Conservation (phyloP, 2,797 vertebrate species). For the Lacerta viridis region DNA sequence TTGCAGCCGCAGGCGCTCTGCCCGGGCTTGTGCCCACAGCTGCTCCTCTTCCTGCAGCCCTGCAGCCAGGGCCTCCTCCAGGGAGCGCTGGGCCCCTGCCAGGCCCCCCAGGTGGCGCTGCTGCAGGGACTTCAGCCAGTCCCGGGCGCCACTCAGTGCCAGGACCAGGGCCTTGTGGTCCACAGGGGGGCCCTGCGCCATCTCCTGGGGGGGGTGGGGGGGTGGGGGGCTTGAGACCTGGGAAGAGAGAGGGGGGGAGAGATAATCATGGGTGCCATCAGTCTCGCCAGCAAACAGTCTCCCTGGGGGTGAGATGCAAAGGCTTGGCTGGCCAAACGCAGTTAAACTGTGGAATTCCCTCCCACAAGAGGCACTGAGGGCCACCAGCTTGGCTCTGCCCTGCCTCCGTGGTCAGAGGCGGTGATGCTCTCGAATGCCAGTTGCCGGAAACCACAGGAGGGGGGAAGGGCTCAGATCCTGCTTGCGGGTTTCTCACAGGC, state of each 20-base stretch:
- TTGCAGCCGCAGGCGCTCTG: slow-evolving; percentile 81
- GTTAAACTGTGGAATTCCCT: no score
- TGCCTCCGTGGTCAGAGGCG: no score
- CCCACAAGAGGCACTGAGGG: no score
- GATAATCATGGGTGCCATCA: not conserved
- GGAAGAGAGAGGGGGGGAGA: not conserved
- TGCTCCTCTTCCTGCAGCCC: slow-evolving; percentile 79
- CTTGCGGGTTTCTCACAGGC: no score
- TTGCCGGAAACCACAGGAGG: no score
- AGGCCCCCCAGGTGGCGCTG: slow-evolving; percentile 69
- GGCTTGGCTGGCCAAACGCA: no score
- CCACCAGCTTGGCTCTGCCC: no score
- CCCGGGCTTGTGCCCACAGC: slow-evolving; percentile 82
- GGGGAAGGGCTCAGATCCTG: no score
- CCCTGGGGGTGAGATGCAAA: no score
- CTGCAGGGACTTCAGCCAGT: slow-evolving; percentile 73
- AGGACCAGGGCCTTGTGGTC: not conserved
- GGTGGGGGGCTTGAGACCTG: not conserved
- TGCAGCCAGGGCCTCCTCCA: slow-evolving; percentile 80
- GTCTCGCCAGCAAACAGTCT: not conserved
- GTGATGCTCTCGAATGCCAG: no score
- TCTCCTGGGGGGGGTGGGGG: rapidly evolving
- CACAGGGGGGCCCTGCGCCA: not conserved
- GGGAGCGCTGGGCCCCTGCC: slow-evolving; percentile 26
- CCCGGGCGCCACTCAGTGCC: slow-evolving; percentile 77